phyloP scores from a whole-genome alignment of 2,113 vertebrate genomes.

The Oreotrochilus melanogaster region DNA sequence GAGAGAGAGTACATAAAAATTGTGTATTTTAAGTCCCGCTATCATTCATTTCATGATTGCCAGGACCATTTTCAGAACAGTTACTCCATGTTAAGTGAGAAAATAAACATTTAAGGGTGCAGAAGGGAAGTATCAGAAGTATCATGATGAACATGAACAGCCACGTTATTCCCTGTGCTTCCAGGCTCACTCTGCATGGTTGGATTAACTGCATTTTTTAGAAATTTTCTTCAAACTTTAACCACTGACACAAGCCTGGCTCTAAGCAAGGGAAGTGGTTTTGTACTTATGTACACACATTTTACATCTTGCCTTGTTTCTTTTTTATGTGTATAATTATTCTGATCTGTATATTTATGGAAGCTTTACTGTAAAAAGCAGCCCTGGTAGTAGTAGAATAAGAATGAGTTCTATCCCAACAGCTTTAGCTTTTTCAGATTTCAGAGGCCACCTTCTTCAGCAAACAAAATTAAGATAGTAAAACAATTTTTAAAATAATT shows the following conservation, averaged over 20 bases:
- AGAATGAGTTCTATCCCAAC: background rate
- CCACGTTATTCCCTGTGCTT: background rate
- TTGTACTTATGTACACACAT: background rate
- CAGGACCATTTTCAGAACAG: background rate
- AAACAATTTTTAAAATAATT: background rate
- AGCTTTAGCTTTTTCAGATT: background rate
- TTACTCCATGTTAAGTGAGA: background rate
- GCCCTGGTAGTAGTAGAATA: background rate
- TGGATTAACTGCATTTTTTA: background rate
- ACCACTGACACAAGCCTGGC: background rate
- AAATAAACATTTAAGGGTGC: background rate
- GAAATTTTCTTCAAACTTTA: background rate
- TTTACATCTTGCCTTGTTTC: background rate
- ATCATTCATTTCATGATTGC: background rate
- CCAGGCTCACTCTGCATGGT: background rate
- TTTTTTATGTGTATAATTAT: background rate
- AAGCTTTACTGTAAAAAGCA: background rate
- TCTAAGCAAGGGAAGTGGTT: background rate
- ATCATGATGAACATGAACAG: background rate
- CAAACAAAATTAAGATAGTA: background rate
- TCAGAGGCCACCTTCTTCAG: background rate
- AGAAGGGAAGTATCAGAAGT: background rate
- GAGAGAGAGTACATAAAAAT: background rate
- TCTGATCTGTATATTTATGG: background rate
- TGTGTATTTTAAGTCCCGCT: background rate